These are phyloP conservation scores for Catostylus mosaicus DNA, from an alignment of 30 jellyfish, hydroid and myxozoan genomes.

Conservation along the genomic window DNA sequence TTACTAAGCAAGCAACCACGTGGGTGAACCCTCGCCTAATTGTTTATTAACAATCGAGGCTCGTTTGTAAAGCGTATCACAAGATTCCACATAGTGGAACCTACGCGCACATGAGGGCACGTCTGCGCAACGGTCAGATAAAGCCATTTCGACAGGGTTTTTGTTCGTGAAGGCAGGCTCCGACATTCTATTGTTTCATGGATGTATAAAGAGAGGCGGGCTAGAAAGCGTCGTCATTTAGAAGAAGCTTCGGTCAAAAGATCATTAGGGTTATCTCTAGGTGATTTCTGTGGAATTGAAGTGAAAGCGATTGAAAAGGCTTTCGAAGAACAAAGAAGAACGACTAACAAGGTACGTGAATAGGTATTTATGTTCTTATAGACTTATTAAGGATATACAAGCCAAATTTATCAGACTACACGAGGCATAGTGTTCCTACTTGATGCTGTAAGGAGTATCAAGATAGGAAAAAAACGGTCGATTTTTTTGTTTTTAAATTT, in stretches of 20 bases:
- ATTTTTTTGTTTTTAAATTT: too few relatives aligned
- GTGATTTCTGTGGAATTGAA: neutral
- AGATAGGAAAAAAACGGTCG: too few relatives aligned
- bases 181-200: conserved; percentile 40
- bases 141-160: conserved; percentile 27
- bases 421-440: too few relatives aligned
- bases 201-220: conserved; percentile 32
- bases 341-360: neutral
- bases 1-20: conserved; percentile 23
- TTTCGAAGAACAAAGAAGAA: neutral
- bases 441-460: too few relatives aligned
- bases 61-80: conserved; percentile 8
- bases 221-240: conserved; percentile 1
- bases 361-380: too few relatives aligned
- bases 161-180: conserved; percentile 30
- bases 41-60: conserved; percentile 16
- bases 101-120: conserved; percentile 30
- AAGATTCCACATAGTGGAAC: conserved; percentile 9
- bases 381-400: too few relatives aligned
- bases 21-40: neutral
- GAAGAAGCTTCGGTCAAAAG: conserved; percentile 65
- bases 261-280: conserved; percentile 37
- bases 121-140: conserved; percentile 50
- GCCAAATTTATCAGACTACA: too few relatives aligned
- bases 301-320: neutral